Conservation (phyloP, 2,113 vertebrate genomes). For the Leucosticte australis region DNA sequence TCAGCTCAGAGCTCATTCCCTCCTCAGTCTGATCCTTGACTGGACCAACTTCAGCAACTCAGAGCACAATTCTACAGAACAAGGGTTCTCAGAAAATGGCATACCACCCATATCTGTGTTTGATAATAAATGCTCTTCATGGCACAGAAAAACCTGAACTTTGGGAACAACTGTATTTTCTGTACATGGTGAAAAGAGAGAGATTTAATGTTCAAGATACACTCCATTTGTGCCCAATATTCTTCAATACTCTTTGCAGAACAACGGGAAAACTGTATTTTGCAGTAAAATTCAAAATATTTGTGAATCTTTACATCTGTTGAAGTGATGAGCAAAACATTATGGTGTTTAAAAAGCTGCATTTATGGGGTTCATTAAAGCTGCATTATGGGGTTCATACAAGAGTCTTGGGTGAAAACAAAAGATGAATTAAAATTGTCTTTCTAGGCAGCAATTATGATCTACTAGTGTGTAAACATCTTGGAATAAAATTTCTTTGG, state of each 20-base stretch:
- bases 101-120: background rate
- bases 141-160: background rate
- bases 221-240: background rate
- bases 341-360: background rate
- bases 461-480: background rate
- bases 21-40: background rate
- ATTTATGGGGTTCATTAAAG: background rate
- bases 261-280: background rate
- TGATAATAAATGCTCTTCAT: background rate
- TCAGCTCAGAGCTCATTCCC: background rate
- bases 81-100: background rate
- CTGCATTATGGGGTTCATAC: background rate
- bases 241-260: background rate
- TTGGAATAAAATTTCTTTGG: background rate
- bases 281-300: background rate
- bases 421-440: background rate
- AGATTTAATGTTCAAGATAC: background rate
- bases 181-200: background rate
- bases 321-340: background rate
- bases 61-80: background rate
- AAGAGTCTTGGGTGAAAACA: background rate
- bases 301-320: background rate
- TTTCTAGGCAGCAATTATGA: background rate
- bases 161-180: background rate
- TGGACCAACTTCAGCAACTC: background rate